Conservation (phyloP, 2,113 vertebrate species). For the Miniopterus natalensis region DNA sequence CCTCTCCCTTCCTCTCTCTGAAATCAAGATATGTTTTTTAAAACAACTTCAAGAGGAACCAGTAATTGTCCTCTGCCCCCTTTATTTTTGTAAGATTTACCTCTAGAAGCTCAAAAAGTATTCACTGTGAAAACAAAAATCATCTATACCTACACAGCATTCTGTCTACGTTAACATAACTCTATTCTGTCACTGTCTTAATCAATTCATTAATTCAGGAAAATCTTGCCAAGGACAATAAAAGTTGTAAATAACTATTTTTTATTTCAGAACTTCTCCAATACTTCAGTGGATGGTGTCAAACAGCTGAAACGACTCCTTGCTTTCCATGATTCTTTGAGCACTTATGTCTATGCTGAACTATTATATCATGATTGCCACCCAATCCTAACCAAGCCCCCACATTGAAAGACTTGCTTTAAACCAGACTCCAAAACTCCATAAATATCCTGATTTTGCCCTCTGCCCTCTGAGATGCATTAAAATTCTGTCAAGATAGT, state of each 20-base stretch:
- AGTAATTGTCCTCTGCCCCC: not conserved
- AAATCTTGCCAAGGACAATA: constrained; percentile 3
- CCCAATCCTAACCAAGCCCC: not conserved
- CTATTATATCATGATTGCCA: not conserved
- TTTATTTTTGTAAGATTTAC: not conserved
- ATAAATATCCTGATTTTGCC: not conserved
- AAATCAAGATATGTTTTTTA: no score
- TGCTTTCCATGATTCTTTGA: not conserved
- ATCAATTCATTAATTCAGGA: constrained; percentile 12
- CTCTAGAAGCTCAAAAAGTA: not conserved
- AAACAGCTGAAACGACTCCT: not conserved
- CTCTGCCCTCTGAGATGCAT: not conserved
- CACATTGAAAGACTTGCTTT: not conserved
- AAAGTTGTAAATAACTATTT: constrained; percentile 18
- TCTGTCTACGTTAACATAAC: not conserved
- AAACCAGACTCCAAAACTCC: not conserved
- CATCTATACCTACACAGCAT: not conserved
- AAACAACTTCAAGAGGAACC: not conserved
- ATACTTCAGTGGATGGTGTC: not conserved
- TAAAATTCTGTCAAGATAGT: not conserved
- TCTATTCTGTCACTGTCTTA: not conserved
- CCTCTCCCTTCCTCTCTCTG: no score
- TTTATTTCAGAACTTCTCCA: constrained; percentile 8
- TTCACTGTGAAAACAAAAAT: constrained; percentile 21
- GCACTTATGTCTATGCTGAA: not conserved